Evolutionary conservation across 2,888 invertebrate genomes (phyloP), one percentile per base, ranked within the genome.

Genomic region (Drosophila buzzatii): DNA sequence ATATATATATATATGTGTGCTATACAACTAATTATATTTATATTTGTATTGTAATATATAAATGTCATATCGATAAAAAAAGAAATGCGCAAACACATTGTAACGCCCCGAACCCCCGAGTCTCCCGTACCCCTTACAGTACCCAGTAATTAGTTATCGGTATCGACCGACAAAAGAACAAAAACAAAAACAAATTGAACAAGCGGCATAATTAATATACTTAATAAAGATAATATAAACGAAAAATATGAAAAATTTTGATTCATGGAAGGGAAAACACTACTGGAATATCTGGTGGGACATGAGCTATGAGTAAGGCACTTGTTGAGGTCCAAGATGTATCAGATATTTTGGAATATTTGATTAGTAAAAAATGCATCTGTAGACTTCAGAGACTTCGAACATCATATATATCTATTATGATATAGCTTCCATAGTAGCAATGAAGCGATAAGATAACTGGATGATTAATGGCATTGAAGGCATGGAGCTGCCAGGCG

Each of bases 21-120:
- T 44, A 60, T 75, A 61, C 71, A 63, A 64, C 67, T 76, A 79
- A 64, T 56, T 79, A 60, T 79, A 79, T 70, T 67, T 79, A 68
- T 73, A 78, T 69, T 72, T 77, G 64, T 68, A 76, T 73, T 76
- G 63, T 73, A 58, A 68, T 57, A 68, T 78, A 51, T 63, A 41
- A 75, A 77, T 73, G 62, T 57, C 79, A 67, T 73, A 76, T 79
- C 79, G 62, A 4, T 23, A 56, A 59, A 72, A 37, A 16, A 37
- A 33, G 51, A 59, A 57, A 61, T 35, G 27, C 49, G 41, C 47
- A 66, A 42, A 14, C 12, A 41, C 12, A 27, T 27, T 31, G 65
- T 42, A 20, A 20, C 35, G 23, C 35, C 63, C 12, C 33, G 8
- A 33, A 35, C 4, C 20, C 20, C 31, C 45, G 20, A 23, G 44